These are phyloP conservation scores for Calliopsis andreniformis DNA, from an alignment of 1,140 invertebrate species.

Conservation along the genomic window DNA sequence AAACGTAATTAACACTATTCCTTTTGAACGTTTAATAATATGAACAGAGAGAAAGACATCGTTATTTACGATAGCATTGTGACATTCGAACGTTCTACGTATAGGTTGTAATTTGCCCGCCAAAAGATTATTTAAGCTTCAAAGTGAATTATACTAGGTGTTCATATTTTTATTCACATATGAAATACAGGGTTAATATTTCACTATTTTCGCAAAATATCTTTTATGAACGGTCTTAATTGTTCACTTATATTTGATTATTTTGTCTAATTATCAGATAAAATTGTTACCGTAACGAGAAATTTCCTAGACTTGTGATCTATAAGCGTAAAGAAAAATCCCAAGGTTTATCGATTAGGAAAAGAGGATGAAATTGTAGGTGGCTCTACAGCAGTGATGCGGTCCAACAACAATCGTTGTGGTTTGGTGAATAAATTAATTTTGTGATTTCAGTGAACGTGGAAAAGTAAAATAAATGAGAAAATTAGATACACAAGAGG, in stretches of 20 bases:
- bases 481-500: constrained; percentile 75
- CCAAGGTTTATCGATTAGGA: constrained; percentile 50
- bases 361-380: constrained; percentile 41
- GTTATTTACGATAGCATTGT: not conserved
- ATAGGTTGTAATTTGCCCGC: constrained; percentile 51
- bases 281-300: not conserved
- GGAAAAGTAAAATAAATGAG: constrained; percentile 66
- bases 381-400: constrained; percentile 50
- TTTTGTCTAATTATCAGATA: not conserved
- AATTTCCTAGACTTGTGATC: constrained; percentile 21
- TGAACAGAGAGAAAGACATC: not conserved
- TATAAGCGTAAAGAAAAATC: constrained; percentile 19
- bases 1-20: not conserved
- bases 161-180: not conserved
- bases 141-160: not conserved
- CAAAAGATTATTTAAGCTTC: constrained; percentile 6
- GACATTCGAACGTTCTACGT: not conserved
- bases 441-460: constrained; percentile 4
- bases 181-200: not conserved
- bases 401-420: constrained; percentile 42
- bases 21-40: not conserved
- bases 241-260: too few relatives aligned
- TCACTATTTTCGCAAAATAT: too few relatives aligned
- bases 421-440: constrained; percentile 34
- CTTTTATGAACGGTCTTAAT: too few relatives aligned